phyloP scores from a whole-genome alignment of 2,113 vertebrate species.

The Embiotoca jacksoni region DNA sequence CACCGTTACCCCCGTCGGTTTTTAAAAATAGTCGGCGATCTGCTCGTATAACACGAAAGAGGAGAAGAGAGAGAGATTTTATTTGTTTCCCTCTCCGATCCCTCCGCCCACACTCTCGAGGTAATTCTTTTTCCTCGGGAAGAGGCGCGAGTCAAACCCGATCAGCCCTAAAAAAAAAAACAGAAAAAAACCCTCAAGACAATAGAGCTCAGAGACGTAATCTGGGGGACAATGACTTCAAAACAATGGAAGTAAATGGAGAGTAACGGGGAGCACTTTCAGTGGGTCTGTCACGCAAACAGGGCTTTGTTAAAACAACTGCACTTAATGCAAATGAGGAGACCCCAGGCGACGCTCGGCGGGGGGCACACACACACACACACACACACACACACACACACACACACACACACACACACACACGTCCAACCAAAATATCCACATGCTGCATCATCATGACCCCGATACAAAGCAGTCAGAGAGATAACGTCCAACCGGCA shows the following conservation, averaged over 20 bases:
- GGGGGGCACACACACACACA: conserved; percentile 44
- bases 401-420: conserved; percentile 22
- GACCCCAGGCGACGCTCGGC: conserved; percentile 54
- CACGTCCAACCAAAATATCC: neutral
- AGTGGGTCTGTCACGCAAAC: conserved; percentile 56
- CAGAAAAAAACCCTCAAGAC: conserved; percentile 25
- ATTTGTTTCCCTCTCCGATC: conserved; percentile 20
- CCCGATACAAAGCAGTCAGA: conserved; percentile 2
- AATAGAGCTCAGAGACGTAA: conserved; percentile 51
- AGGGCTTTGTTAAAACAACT: conserved; percentile 74
- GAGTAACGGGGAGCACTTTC: conserved; percentile 66
- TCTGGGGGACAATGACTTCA: conserved; percentile 64
- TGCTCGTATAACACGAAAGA: neutral
- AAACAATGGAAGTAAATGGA: conserved; percentile 59
- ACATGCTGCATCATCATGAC: conserved; percentile 14
- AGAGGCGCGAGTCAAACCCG: conserved; percentile 22
- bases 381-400: conserved; percentile 3
- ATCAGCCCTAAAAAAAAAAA: conserved; percentile 9
- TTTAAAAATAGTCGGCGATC: too few species aligned
- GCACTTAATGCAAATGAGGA: conserved; percentile 75
- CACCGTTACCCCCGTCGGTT: too few species aligned
- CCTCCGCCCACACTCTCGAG: neutral
- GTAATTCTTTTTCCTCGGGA: conserved; percentile 18
- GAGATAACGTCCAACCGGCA: neutral
- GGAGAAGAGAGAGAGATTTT: neutral